These are phyloP conservation scores for Drosophila burlai DNA, from an alignment of 1,140 invertebrate species.

Conservation along the genomic window DNA sequence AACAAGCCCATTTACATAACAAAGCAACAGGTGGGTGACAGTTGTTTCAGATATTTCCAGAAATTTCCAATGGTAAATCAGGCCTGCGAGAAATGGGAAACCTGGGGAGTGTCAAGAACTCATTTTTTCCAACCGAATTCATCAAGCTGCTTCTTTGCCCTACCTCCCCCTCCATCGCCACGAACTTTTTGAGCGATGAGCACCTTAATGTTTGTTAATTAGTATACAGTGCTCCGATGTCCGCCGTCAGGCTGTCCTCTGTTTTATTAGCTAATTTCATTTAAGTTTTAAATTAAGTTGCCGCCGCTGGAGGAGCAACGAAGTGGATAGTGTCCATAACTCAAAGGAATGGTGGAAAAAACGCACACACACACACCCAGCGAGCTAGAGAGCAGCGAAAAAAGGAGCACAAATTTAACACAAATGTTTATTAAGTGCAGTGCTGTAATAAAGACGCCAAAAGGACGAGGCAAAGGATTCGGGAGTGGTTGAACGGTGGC, in stretches of 20 bases:
- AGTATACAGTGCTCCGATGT: slow-evolving; percentile 41
- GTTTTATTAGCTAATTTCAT: slow-evolving; percentile 73
- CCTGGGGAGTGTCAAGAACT: background rate
- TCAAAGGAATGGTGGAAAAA: slow-evolving; percentile 53
- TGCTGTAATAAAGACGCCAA: slow-evolving; percentile 78
- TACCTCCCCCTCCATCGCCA: background rate
- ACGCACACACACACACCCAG: slow-evolving; percentile 2
- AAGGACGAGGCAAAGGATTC: slow-evolving; percentile 22
- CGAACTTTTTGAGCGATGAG: slow-evolving; percentile 50
- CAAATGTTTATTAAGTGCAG: slow-evolving; percentile 81
- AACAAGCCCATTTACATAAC: slow-evolving; percentile 99
- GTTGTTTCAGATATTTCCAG: background rate
- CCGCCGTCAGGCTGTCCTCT: slow-evolving; percentile 38
- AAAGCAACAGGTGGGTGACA: slow-evolving; percentile 92
- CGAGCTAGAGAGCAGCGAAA: background rate
- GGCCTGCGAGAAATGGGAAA: background rate
- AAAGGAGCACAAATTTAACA: slow-evolving; percentile 67
- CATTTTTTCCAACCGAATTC: slow-evolving; percentile 23
- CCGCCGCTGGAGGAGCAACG: slow-evolving; percentile 37
- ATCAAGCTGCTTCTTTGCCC: background rate
- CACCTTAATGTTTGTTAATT: slow-evolving; percentile 67
- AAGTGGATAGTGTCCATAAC: slow-evolving; percentile 59
- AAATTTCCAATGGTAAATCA: background rate
- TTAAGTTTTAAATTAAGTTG: slow-evolving; percentile 74
- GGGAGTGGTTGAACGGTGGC: slow-evolving; percentile 43